Conservation (phyloP, 2,888 invertebrate genomes). For the Rhagonycha fulva region DNA sequence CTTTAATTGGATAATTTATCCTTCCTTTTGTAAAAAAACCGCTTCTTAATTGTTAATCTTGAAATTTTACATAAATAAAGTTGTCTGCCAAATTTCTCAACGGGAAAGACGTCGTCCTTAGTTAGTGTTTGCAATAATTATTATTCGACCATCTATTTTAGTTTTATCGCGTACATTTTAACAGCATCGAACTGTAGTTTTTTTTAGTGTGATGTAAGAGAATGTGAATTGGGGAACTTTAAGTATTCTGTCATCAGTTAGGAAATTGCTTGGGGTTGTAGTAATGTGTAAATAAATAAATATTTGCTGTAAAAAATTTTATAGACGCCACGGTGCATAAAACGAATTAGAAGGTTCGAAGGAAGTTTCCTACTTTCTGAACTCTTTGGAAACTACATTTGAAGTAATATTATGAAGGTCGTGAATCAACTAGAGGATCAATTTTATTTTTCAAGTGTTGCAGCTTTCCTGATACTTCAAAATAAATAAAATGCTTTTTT, state of each 20-base stretch:
- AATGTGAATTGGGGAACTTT: slow-evolving; percentile 8
- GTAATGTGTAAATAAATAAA: slow-evolving; percentile 22
- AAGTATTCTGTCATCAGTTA: slow-evolving; percentile 16
- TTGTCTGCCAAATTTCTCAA: background rate
- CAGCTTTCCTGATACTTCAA: background rate
- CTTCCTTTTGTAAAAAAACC: background rate
- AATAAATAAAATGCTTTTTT: background rate
- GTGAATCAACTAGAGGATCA: background rate
- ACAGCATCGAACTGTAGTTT: background rate
- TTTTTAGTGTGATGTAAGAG: background rate
- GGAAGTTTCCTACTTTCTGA: background rate
- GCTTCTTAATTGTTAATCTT: background rate
- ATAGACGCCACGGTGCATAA: slow-evolving; percentile 5
- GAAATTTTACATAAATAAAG: background rate
- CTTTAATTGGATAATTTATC: background rate
- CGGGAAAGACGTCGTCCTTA: background rate
- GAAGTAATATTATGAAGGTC: background rate
- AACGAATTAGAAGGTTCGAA: slow-evolving; percentile 11
- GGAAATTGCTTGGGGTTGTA: slow-evolving; percentile 15
- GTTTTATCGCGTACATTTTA: background rate
- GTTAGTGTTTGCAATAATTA: background rate
- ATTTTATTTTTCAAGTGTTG: background rate
- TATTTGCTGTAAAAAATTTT: slow-evolving; percentile 17
- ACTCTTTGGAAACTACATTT: background rate
- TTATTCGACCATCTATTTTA: background rate